These are phyloP conservation scores for Danaus plexippus DNA, from an alignment of 1,140 invertebrate species.

Conservation along the genomic window DNA sequence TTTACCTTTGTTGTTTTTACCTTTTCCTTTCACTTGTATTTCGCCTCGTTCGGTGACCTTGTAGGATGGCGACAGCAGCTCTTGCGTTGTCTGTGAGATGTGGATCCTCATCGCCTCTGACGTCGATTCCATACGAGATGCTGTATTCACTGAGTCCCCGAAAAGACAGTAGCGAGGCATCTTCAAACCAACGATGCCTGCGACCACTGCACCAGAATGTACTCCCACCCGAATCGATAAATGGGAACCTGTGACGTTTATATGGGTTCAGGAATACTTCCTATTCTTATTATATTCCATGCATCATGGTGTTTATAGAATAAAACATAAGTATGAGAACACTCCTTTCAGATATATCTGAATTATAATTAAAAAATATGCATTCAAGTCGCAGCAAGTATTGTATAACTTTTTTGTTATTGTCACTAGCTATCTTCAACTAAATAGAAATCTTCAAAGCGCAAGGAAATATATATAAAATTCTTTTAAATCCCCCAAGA, in stretches of 20 bases:
- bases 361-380: no score
- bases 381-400: no score
- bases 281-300: no score
- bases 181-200: conserved; percentile 95
- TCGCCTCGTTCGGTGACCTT: conserved; percentile 85
- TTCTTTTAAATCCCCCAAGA: no score
- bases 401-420: no score
- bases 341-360: no score
- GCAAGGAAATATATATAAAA: no score
- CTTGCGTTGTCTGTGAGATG: conserved; percentile 89
- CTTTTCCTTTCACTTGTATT: conserved; percentile 90
- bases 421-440: no score
- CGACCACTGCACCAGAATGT: conserved; percentile 92
- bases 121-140: conserved; percentile 92
- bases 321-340: no score
- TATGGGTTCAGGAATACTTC: conserved; percentile 1
- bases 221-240: conserved; percentile 92
- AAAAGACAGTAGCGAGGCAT: conserved; percentile 97
- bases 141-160: conserved; percentile 94
- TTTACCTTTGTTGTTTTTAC: conserved; percentile 58
- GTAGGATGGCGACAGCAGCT: conserved; percentile 83
- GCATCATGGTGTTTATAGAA: no score
- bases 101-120: conserved; percentile 95
- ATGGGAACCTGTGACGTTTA: conserved; percentile 78
- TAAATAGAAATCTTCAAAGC: no score